Evolutionary conservation across 2,113 vertebrate species (phyloP).

Genomic region (Gymnarchus niloticus): DNA sequence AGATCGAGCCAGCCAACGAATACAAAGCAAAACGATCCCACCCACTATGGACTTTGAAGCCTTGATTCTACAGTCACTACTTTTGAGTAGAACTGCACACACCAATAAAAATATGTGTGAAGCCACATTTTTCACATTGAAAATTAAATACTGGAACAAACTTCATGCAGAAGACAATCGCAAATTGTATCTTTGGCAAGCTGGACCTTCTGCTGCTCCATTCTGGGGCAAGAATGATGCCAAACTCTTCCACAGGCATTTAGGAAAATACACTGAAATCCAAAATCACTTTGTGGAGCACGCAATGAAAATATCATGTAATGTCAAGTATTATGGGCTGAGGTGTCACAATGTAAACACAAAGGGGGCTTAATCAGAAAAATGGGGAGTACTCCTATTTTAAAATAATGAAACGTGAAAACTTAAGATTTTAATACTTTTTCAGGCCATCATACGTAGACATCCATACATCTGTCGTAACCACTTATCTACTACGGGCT

Average conservation of each 20-base stretch:
- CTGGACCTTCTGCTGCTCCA: neutral
- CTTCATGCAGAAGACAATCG: neutral
- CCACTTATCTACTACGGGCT: neutral
- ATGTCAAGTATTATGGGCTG: neutral
- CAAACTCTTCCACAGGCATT: neutral
- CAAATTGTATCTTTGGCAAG: neutral
- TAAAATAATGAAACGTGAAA: neutral
- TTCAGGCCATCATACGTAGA: neutral
- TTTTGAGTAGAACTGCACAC: neutral
- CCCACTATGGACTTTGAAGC: conserved; percentile 2
- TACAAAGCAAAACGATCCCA: neutral
- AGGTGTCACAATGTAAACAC: neutral
- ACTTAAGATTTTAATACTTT: too few species aligned
- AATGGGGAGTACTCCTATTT: neutral
- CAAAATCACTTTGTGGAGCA: neutral
- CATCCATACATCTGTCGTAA: neutral
- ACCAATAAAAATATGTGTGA: neutral
- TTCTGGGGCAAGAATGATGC: neutral
- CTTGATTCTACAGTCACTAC: neutral
- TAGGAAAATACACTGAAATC: neutral
- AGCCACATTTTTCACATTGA: neutral
- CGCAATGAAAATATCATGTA: neutral
- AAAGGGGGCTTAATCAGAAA: neutral
- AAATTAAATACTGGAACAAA: neutral
- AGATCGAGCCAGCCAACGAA: neutral